Base-by-base conservation (phyloP, 1,140 invertebrate species). In the Chlorops oryzae region DNA sequence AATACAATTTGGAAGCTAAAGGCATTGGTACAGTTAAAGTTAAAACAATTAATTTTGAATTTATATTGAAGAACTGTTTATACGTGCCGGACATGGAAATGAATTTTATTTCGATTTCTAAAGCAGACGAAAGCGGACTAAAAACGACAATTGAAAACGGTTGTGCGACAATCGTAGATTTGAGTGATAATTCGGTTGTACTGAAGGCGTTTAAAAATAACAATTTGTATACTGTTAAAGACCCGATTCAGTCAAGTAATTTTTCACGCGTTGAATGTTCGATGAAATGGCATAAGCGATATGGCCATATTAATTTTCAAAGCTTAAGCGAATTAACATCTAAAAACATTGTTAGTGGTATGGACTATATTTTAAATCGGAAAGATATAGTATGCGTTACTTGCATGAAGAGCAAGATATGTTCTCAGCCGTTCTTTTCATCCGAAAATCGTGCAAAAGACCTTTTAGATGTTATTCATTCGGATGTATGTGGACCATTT, bases 21-120 rank as follows among this genome's bases (percentile, higher is more conserved):
- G 42, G 50, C 2, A 7, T 23, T 9, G 43, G 50, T n/a, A 46
- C 28, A 5, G 23, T 51, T 17, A 12, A 40, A 24, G 37, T 18
- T 12, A 5, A 45, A 37, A 18, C 25, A 21, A 21, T 15, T 15
- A 13, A 10, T 18, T 20, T 51, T 2, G 32, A n/a, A n/a, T n/a
- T n/a, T n/a, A n/a, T 44, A 15, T 25, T 51, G 12, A 9, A 35
- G 9, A 28, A 51, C 9, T 32, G 45, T 12, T 21, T 51, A 25
- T 51, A 45, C 25, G 41, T 46, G 20, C 25, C 28, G 27, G 21
- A 47, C 3, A 23, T 52, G 20, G 22, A 52, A 41, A 27, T 9
- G 3, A 52, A 52, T 23, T 52, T 52, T 46, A 46, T 52, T 3
- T 47, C 43, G 6, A 17, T 43, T 6, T 7, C 6, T 7, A 52